phyloP scores from a whole-genome alignment of 2,888 invertebrate species.

The Caenorhabditis zanzibari region DNA sequence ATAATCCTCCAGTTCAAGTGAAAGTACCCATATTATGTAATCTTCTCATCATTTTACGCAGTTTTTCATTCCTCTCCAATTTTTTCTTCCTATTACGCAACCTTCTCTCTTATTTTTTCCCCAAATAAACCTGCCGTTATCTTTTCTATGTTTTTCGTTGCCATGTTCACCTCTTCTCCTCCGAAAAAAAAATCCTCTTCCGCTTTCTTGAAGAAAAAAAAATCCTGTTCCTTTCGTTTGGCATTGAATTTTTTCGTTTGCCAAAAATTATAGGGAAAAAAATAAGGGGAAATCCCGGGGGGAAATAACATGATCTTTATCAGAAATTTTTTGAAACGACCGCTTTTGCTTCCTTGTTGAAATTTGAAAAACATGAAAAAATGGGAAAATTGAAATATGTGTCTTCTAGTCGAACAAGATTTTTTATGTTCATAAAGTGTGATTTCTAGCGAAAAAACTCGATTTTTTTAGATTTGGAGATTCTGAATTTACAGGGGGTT shows the following conservation, averaged over 20 bases:
- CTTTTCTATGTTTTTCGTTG: slow-evolving; percentile 23
- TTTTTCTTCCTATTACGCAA: neutral
- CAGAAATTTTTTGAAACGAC: slow-evolving; percentile 1
- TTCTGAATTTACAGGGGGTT: no score
- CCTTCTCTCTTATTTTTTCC: neutral
- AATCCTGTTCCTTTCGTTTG: slow-evolving; percentile 50
- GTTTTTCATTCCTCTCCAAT: slow-evolving; percentile 30
- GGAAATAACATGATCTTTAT: slow-evolving; percentile 15
- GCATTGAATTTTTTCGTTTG: slow-evolving; percentile 20
- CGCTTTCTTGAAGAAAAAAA: slow-evolving; percentile 46
- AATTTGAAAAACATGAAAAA: neutral
- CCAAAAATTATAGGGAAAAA: neutral
- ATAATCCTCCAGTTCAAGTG: slow-evolving; percentile 6
- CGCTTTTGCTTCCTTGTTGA: slow-evolving; percentile 1
- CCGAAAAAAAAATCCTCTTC: slow-evolving; percentile 12
- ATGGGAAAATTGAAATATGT: neutral
- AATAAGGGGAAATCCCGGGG: slow-evolving; percentile 20
- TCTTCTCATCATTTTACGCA: slow-evolving; percentile 24
- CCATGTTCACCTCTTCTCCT: slow-evolving; percentile 32
- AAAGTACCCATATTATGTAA: slow-evolving; percentile 23
- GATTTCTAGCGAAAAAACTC: no score
- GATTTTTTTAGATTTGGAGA: no score
- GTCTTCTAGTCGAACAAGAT: neutral
- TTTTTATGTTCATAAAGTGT: neutral
- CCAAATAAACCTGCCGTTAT: slow-evolving; percentile 40